A percentile compares a stretch with the other conserved stretches of the same genome.
phyloP scores from a whole-genome alignment of 2,888 invertebrate genomes.

The Artemia sinica region DNA sequence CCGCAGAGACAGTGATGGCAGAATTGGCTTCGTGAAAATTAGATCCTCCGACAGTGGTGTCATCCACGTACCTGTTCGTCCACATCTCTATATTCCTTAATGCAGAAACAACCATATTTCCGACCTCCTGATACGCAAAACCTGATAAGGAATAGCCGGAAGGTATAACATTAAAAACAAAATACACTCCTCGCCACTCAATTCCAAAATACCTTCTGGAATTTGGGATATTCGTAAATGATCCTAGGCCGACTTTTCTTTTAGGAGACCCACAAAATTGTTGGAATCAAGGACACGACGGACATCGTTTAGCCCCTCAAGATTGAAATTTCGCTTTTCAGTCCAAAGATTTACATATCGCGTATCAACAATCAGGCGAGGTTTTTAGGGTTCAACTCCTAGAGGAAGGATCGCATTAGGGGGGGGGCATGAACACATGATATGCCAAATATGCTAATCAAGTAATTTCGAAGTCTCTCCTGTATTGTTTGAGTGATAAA shows the following conservation, averaged over 20 bases:
- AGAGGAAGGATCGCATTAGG: neutral
- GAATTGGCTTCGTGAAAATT: neutral
- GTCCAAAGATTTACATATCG: no score
- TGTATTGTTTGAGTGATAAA: neutral
- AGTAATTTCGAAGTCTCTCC: neutral
- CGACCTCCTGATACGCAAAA: neutral
- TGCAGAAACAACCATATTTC: neutral
- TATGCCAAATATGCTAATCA: neutral
- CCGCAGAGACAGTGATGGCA: neutral
- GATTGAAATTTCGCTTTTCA: neutral
- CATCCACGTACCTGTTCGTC: neutral
- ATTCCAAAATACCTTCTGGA: neutral
- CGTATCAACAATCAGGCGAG: neutral
- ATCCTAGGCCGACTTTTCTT: neutral
- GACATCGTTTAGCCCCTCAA: neutral
- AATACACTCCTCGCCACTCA: neutral
- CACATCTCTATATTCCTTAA: neutral
- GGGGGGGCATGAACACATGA: neutral
- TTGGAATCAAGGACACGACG: neutral
- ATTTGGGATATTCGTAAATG: neutral
- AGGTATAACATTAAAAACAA: slow-evolving; percentile 9
- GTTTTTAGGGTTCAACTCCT: neutral
- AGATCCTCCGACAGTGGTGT: neutral
- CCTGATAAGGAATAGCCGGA: neutral
- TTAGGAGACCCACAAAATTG: neutral